Evolutionary conservation across 2,888 invertebrate species (phyloP).

Genomic region (Strigamia crassipes): DNA sequence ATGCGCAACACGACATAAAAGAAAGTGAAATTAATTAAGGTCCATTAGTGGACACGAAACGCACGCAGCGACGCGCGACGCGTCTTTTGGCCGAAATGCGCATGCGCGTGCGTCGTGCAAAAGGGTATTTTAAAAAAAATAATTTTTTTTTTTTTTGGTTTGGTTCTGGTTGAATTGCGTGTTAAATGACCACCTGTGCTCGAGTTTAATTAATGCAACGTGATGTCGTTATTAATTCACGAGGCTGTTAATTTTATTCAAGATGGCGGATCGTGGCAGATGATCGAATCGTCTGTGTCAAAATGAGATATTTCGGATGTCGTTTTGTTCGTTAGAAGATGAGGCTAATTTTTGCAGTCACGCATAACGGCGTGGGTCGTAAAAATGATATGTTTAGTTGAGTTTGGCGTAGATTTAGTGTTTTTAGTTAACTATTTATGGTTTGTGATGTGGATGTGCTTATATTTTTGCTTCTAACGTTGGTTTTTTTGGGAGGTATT

Average conservation of each 20-base stretch:
- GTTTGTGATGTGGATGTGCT: too few relatives aligned
- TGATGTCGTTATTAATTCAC: neutral
- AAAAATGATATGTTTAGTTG: too few relatives aligned
- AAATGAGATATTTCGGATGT: neutral
- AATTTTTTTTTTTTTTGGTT: neutral
- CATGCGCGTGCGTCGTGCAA: too few relatives aligned
- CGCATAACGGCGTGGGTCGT: too few relatives aligned
- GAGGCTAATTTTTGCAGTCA: too few relatives aligned
- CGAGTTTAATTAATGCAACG: neutral
- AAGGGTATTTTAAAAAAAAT: too few relatives aligned
- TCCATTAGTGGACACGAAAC: constrained; percentile 13
- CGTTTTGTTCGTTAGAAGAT: too few relatives aligned
- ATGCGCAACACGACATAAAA: neutral
- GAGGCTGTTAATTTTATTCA: neutral
- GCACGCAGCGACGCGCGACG: neutral
- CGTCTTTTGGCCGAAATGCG: neutral
- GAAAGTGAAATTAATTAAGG: constrained; percentile 15
- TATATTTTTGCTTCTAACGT: too few relatives aligned
- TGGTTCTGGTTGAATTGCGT: neutral
- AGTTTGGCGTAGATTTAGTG: too few relatives aligned
- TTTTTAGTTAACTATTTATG: too few relatives aligned
- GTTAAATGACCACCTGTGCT: constrained; percentile 20
- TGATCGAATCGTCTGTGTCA: neutral
- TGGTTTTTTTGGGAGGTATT: too few relatives aligned
- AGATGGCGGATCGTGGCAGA: neutral